These are phyloP conservation scores for Planiliza haematocheilus DNA, from an alignment of 2,113 vertebrate species.

Conservation along the genomic window DNA sequence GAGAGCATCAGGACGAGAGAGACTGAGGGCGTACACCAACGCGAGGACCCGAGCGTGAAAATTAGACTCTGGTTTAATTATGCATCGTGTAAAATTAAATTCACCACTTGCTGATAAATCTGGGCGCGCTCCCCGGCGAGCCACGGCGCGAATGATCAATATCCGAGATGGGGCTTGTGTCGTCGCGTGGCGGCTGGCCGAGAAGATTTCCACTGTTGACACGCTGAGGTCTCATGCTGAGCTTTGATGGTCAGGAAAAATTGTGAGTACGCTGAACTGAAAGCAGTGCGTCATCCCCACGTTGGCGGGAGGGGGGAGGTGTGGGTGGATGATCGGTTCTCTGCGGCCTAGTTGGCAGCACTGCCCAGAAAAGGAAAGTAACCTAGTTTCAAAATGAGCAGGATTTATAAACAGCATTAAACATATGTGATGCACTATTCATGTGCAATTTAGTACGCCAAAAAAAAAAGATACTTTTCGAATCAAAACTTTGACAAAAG, in stretches of 20 bases:
- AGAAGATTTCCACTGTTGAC: background rate
- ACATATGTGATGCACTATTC: too few species aligned
- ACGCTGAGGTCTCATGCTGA: slow-evolving; percentile 1
- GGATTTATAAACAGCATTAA: too few species aligned
- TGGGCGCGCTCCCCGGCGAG: background rate
- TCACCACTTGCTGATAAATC: background rate
- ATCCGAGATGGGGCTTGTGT: background rate
- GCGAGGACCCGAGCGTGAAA: background rate
- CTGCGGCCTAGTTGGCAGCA: background rate
- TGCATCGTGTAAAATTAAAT: background rate
- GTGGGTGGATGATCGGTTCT: background rate
- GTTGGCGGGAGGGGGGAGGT: background rate
- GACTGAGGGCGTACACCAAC: background rate
- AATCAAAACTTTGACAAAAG: too few species aligned
- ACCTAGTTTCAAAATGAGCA: background rate
- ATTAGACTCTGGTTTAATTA: background rate
- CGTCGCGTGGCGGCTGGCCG: background rate
- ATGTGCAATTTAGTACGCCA: too few species aligned
- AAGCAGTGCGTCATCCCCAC: slow-evolving; percentile 9
- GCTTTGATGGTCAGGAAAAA: slow-evolving; percentile 12
- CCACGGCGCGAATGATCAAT: background rate
- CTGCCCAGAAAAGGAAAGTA: slow-evolving; percentile 6
- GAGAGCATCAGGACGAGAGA: background rate
- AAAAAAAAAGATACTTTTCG: too few species aligned
- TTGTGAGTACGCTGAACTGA: slow-evolving; percentile 7